These are phyloP conservation scores for Babyrousa celebensis DNA, from an alignment of 2,797 vertebrate genomes.

Conservation along the genomic window DNA sequence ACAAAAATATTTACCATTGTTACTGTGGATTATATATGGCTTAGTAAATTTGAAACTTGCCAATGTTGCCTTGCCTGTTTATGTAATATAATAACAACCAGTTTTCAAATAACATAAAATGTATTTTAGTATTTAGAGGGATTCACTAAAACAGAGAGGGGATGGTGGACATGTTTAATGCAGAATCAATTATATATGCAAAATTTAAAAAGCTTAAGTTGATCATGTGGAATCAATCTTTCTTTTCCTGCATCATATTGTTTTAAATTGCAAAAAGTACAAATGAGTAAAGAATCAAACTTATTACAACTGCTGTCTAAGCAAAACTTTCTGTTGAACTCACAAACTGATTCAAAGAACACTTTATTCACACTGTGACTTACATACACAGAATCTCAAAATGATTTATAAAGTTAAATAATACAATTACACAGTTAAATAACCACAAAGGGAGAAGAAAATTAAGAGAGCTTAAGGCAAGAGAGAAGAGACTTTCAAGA, in stretches of 20 bases:
- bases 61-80: not conserved
- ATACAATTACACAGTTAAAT: constrained; percentile 89
- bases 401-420: constrained; percentile 90
- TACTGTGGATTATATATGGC: not conserved
- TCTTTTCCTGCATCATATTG: not conserved
- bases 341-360: constrained; percentile 29
- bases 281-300: constrained; percentile 39
- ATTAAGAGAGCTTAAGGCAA: constrained; percentile 88
- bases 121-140: not conserved
- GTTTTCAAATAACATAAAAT: constrained; percentile 15
- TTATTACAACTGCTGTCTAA: constrained; percentile 67
- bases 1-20: not conserved
- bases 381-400: constrained; percentile 75
- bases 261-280: constrained; percentile 60
- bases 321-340: constrained; percentile 54
- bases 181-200: not conserved
- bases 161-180: not conserved
- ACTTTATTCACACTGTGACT: constrained; percentile 75
- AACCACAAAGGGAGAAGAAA: constrained; percentile 89
- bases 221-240: not conserved
- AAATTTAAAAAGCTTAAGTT: constrained; percentile 24
- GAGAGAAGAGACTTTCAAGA: constrained; percentile 87
- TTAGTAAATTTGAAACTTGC: not conserved
- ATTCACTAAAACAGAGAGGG: not conserved
- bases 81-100: not conserved